Evolutionary conservation across 2,113 vertebrate species (phyloP), one percentile per base, ranked within the genome.

Genomic region (Paracyprichromis sp.): DNA sequence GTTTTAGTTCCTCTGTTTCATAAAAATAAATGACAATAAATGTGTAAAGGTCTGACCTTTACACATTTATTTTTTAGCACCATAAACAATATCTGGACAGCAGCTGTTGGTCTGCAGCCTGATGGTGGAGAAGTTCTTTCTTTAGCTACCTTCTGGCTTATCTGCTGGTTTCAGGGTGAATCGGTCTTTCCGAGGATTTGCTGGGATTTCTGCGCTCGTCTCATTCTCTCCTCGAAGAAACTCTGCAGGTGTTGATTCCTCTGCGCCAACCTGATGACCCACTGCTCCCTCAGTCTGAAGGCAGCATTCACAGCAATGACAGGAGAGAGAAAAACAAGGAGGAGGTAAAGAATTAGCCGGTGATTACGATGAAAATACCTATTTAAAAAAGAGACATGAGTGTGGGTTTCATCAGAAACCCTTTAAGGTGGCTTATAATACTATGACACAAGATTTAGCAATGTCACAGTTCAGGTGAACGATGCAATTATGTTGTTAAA

Each of bases 261-360:
- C 79, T 89, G 86, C 31, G 86, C 83, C 90, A 95, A 52, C 83
- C 69, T 54, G 71, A 85, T 45, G 26, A 90, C 17, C 94, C 93
- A 95, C 83, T 93, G 90, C 61, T 91, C 69, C 79, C 94, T 90
- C 52, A 95, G 86, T 84, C 93, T 94, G 82, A 13, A 57, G 24
- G 47, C 5, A 84, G 26, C 17, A 34, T 78, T 52, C 3, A 34
- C 26, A 52, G 26, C 47, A 52, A 34, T 5, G 45, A 34, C 11
- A 10, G 9, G 9, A 34, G 11, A 19, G 13, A n/a, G 16, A 9
- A 9, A 24, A 10, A 26, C 3, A 24, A 17, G 11, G 8, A 56
- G 43, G 69, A 9, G 38, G 26, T 38, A 29, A 24, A 8, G 8
- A 40, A 40, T 56, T 36, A 86, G 50, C 3, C 3, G 8, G 11